Base-by-base conservation (phyloP, 2,888 invertebrate genomes). In the Alloplasta piceator region DNA sequence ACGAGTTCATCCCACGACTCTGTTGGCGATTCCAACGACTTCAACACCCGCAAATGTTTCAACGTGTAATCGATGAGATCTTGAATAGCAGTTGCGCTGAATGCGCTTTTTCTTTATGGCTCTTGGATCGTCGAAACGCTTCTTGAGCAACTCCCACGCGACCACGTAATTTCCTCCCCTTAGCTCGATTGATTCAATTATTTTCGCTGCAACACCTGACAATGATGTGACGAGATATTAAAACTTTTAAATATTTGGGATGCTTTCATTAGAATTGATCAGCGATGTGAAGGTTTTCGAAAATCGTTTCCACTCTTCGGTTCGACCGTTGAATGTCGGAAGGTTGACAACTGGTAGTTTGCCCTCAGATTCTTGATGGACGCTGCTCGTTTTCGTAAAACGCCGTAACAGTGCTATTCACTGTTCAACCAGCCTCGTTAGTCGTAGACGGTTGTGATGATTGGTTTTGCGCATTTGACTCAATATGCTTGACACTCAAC, bases 1-100 rank as follows among this genome's bases (percentile, higher is more conserved):
- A 85, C 26, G 4, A 85, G 50, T 0, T 76, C 83, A 52, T 79
- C 61, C 84, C 85, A 86, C 2, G 77, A 0, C 0, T 85, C 82
- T 0, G 76, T 85, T 3, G 83, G 81, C 3, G 12, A 52, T 9
- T 72, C 39, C 61, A 85, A 38, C 2, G 77, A 48, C 14, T 83
- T 77, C 5, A 85, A 60, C 2, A 83, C 60, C 46, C 83, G 16
- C 5, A 84, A 26, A 66, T 85, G 84, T 12, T 82, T 84, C 12
- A 64, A 50, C 9, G 78, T 43, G 43, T 76, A 61, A 10, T 84
- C 82, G 6, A 84, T 26, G 26, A 86, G 60, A 6, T 78, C 56
- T 14, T 78, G 82, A n/a, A 86, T 71, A 0, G 81, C 80, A 10
- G 2, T 56, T 1, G 82, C 60, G 78, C 5, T 80, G 74, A 14